Evolutionary conservation across 2,797 vertebrate genomes (phyloP).

Genomic region (Rhinatrema bivittatum): DNA sequence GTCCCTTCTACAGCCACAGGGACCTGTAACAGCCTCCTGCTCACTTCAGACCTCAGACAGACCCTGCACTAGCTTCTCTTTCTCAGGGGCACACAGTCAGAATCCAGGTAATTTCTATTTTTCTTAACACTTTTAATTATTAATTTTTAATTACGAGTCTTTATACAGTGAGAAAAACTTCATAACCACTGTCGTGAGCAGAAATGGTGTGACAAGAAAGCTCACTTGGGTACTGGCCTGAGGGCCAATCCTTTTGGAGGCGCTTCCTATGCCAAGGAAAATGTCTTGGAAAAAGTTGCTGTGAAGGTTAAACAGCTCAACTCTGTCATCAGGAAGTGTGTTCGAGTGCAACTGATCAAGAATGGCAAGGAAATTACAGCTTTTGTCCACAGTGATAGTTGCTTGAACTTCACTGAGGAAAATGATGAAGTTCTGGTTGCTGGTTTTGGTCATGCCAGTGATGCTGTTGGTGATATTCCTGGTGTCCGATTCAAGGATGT

Average conservation of each 20-base stretch:
- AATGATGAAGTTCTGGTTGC: conserved; percentile 86
- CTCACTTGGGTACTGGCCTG: conserved; percentile 88
- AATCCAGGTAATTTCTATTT: too few species aligned
- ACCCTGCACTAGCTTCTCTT: too few species aligned
- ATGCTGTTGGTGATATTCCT: conserved; percentile 76
- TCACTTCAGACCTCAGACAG: too few species aligned
- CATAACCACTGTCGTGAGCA: conserved; percentile 91
- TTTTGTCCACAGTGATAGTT: conserved; percentile 80
- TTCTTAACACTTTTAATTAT: too few species aligned
- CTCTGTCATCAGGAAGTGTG: conserved; percentile 82
- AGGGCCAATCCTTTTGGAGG: conserved; percentile 97
- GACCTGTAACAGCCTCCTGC: too few species aligned
- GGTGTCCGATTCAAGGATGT: conserved; percentile 67
- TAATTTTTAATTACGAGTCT: too few species aligned
- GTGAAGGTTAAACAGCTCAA: conserved; percentile 86
- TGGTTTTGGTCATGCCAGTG: conserved; percentile 77
- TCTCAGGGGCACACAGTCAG: too few species aligned
- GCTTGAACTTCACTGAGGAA: conserved; percentile 82
- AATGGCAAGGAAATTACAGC: conserved; percentile 86
- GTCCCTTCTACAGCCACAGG: too few species aligned
- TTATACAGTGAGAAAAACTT: conserved; percentile 92
- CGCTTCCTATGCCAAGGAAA: conserved; percentile 93
- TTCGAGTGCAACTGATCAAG: conserved; percentile 83
- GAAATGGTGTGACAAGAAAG: conserved; percentile 97
- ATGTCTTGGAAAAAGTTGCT: conserved; percentile 95